These are phyloP conservation scores for Sebastes itinus DNA, from an alignment of 2,797 vertebrate genomes.

Conservation along the genomic window DNA sequence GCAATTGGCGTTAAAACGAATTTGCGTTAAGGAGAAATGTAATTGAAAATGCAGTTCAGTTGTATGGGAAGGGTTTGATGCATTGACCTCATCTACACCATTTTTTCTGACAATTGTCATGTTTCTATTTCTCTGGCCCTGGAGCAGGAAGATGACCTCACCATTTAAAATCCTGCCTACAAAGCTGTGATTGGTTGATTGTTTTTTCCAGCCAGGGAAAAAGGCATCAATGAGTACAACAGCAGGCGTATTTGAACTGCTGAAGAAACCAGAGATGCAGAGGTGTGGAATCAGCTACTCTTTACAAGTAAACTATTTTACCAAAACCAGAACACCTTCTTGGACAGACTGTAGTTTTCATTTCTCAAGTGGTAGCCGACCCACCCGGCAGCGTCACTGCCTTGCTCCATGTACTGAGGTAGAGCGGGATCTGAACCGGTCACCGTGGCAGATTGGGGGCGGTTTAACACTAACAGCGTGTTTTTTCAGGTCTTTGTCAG, in stretches of 20 bases:
- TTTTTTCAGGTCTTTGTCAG: constrained; percentile 63
- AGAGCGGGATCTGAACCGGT: constrained; percentile 26
- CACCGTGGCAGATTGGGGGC: constrained; percentile 29
- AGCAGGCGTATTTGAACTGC: background rate
- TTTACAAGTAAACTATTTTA: background rate
- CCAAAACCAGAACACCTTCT: background rate
- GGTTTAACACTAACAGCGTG: constrained; percentile 50
- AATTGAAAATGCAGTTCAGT: too few species aligned
- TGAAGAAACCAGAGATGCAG: background rate
- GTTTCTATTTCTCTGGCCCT: too few species aligned
- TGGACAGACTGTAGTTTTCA: background rate
- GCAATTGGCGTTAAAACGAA: too few species aligned
- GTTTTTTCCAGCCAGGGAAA: background rate
- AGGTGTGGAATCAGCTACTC: background rate
- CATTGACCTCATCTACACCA: too few species aligned
- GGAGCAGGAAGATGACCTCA: background rate
- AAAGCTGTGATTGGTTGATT: background rate
- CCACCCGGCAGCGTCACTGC: background rate
- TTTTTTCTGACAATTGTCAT: too few species aligned
- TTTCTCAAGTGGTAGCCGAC: background rate
- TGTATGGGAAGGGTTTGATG: too few species aligned
- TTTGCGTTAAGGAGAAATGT: too few species aligned
- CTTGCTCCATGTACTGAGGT: constrained; percentile 2
- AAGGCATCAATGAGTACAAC: background rate
- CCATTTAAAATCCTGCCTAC: rapidly evolving